A percentile compares a stretch with the other conserved stretches of the same genome.
phyloP scores from a whole-genome alignment of 2,797 vertebrate species.

The Alcedo quadribrachys region DNA sequence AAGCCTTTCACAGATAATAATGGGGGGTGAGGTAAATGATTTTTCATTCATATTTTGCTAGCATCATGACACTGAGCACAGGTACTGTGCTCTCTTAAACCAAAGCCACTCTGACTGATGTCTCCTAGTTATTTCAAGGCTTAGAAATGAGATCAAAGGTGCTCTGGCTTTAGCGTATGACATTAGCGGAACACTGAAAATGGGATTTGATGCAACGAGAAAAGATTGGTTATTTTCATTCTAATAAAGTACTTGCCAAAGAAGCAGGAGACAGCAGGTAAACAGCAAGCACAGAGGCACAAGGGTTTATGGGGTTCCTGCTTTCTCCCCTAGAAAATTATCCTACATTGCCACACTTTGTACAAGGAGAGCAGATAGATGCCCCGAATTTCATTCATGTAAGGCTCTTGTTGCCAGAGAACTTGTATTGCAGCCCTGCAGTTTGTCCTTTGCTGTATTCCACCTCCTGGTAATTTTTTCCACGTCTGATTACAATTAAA shows the following conservation, averaged over 20 bases:
- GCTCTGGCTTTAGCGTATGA: slow-evolving; percentile 46
- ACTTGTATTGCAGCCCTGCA: neutral
- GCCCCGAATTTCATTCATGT: neutral
- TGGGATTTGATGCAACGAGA: slow-evolving; percentile 74
- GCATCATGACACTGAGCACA: slow-evolving; percentile 65
- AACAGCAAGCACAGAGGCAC: neutral
- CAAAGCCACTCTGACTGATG: slow-evolving; percentile 74
- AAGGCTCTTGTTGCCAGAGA: neutral
- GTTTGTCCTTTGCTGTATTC: neutral
- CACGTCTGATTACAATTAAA: rapidly evolving
- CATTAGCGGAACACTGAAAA: slow-evolving; percentile 71
- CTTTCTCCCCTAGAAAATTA: neutral
- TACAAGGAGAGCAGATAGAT: neutral
- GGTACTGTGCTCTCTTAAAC: slow-evolving; percentile 62
- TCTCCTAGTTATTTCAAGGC: slow-evolving; percentile 74
- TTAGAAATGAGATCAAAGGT: slow-evolving; percentile 78
- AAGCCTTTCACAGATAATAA: slow-evolving; percentile 69
- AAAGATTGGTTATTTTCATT: slow-evolving; percentile 69
- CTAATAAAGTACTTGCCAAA: slow-evolving; percentile 56
- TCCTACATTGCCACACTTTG: neutral
- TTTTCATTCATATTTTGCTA: slow-evolving; percentile 78
- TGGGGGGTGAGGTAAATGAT: slow-evolving; percentile 51
- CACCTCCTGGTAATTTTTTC: neutral
- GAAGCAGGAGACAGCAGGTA: slow-evolving; percentile 64
- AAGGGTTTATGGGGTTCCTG: neutral